A percentile compares a stretch with the other conserved stretches of the same genome.
These are phyloP conservation scores for Dinoponera quadriceps DNA, from an alignment of 1,140 invertebrate species.

Conservation along the genomic window DNA sequence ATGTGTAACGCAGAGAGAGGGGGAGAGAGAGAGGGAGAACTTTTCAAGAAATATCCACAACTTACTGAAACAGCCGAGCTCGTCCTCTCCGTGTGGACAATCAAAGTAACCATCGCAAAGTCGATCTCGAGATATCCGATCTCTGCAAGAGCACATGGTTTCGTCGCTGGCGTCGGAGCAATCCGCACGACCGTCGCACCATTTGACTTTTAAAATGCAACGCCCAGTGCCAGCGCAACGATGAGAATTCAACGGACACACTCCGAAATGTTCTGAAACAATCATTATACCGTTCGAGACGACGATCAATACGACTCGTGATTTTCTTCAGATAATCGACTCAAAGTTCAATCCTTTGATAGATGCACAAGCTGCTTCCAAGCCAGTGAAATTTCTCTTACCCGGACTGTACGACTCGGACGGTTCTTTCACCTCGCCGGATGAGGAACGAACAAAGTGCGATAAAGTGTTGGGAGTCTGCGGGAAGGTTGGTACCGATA, in stretches of 20 bases:
- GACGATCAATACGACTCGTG: background rate
- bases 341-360: background rate
- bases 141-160: constrained; percentile 89
- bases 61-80: constrained; percentile 90
- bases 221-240: constrained; percentile 68
- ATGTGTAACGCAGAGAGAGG: background rate
- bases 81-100: constrained; percentile 90
- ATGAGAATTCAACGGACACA: constrained; percentile 50
- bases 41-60: background rate
- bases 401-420: too few species aligned
- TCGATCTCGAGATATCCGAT: constrained; percentile 87
- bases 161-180: constrained; percentile 95
- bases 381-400: too few species aligned
- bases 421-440: too few species aligned
- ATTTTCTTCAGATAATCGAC: background rate
- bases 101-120: constrained; percentile 94
- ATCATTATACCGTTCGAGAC: constrained; percentile 8
- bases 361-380: too few species aligned
- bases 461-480: constrained; percentile 56
- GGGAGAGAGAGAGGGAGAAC: background rate
- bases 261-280: background rate
- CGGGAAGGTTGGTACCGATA: constrained; percentile 70
- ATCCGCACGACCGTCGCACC: constrained; percentile 92
- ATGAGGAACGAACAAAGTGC: constrained; percentile 53
- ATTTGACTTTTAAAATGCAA: constrained; percentile 88